Percentiles rank a stretch among this genome's conserved stretches.
phyloP scores from a whole-genome alignment of 2,888 invertebrate species.

The Lissonota sp. region DNA sequence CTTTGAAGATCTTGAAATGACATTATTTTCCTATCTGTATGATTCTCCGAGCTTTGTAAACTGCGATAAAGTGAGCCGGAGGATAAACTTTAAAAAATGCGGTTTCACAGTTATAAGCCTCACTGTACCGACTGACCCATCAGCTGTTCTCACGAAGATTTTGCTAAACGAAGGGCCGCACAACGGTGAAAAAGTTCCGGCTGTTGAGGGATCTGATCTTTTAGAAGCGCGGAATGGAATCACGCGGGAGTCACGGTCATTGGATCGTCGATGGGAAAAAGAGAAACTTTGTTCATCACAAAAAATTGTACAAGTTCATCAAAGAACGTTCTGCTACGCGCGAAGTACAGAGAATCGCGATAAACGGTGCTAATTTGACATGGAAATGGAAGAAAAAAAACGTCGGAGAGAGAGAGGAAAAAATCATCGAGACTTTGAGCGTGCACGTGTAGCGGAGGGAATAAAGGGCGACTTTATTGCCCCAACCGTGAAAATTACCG shows the following conservation, averaged over 20 bases:
- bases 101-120: too few relatives aligned
- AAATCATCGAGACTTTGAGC: conserved; percentile 29
- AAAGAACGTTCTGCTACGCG: too few relatives aligned
- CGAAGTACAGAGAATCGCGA: too few relatives aligned
- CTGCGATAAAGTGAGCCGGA: conserved; percentile 11
- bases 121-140: conserved; percentile 1
- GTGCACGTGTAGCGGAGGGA: conserved; percentile 10
- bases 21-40: conserved; percentile 38
- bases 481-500: conserved; percentile 76
- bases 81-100: conserved; percentile 13
- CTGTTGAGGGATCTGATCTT: background rate
- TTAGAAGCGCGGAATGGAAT: conserved; percentile 8
- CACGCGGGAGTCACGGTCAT: too few relatives aligned
- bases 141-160: conserved; percentile 19
- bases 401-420: background rate
- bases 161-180: too few relatives aligned
- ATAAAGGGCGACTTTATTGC: conserved; percentile 57
- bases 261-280: too few relatives aligned
- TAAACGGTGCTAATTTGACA: too few relatives aligned
- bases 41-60: conserved; percentile 28
- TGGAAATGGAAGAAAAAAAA: too few relatives aligned
- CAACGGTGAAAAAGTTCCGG: background rate
- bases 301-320: too few relatives aligned
- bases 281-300: too few relatives aligned
- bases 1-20: conserved; percentile 25